Percentiles rank a stretch among this genome's conserved stretches.
Evolutionary conservation across 2,888 invertebrate genomes (phyloP).

Genomic region (Beris chalybata): DNA sequence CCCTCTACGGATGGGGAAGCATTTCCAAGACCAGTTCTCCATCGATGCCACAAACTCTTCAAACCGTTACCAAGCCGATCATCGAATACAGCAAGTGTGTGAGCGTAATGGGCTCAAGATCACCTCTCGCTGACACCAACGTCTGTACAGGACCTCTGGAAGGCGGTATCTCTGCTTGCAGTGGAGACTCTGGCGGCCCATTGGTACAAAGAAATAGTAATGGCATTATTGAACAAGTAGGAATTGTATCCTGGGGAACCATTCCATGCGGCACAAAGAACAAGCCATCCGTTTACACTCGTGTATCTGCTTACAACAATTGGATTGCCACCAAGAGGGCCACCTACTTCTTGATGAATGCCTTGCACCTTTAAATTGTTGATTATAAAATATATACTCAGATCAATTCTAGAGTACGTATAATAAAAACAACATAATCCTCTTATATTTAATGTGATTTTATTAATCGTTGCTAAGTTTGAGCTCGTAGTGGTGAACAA

Average conservation of each 20-base stretch:
- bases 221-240: conserved; percentile 48
- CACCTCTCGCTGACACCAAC: conserved; percentile 48
- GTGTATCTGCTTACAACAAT: conserved; percentile 53
- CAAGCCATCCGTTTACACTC: conserved; percentile 57
- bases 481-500: no score
- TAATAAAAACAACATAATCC: no score
- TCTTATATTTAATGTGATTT: no score
- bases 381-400: no score
- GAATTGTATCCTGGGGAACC: conserved; percentile 59
- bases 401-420: no score
- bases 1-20: conserved; percentile 58
- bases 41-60: conserved; percentile 45
- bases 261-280: conserved; percentile 56
- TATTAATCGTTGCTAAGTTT: no score
- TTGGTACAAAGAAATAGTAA: conserved; percentile 44
- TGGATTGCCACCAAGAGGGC: conserved; percentile 42
- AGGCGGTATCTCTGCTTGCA: conserved; percentile 56
- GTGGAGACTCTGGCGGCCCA: conserved; percentile 54
- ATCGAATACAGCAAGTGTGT: conserved; percentile 45
- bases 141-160: conserved; percentile 57
- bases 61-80: conserved; percentile 48
- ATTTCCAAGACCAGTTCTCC: conserved; percentile 28
- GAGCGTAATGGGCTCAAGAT: conserved; percentile 41
- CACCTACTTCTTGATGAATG: no score
- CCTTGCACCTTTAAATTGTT: no score